These are phyloP conservation scores for Coelopa frigida DNA, from an alignment of 1,140 invertebrate species.

Conservation along the genomic window DNA sequence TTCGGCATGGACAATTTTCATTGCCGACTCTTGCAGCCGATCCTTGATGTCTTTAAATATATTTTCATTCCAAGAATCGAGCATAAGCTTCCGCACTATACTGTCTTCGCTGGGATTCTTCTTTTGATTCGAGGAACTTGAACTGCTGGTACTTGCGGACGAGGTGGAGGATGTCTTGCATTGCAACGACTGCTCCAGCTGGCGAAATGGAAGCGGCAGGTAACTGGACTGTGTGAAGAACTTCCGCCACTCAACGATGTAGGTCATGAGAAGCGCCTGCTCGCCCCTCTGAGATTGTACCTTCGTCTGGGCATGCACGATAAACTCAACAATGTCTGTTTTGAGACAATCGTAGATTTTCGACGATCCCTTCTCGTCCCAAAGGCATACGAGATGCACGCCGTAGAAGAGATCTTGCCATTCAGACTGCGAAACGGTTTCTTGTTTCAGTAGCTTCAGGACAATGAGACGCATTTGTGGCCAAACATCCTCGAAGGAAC, in stretches of 20 bases:
- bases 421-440: constrained; percentile 85
- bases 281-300: constrained; percentile 88
- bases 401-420: constrained; percentile 97
- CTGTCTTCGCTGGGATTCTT: constrained; percentile 76
- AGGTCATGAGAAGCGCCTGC: constrained; percentile 89
- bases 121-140: constrained; percentile 43
- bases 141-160: constrained; percentile 20
- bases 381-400: constrained; percentile 88
- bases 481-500: constrained; percentile 89
- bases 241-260: constrained; percentile 94
- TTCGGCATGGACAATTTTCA: constrained; percentile 94
- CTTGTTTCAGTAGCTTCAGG: constrained; percentile 79
- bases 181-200: constrained; percentile 75
- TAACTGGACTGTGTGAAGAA: constrained; percentile 98
- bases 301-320: constrained; percentile 84
- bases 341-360: constrained; percentile 84
- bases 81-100: constrained; percentile 89
- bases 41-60: constrained; percentile 96
- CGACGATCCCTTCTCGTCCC: constrained; percentile 89
- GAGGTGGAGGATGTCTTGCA: constrained; percentile 27
- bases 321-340: constrained; percentile 91
- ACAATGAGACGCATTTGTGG: constrained; percentile 88
- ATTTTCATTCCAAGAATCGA: constrained; percentile 96
- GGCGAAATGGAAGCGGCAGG: constrained; percentile 90
- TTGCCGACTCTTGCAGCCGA: constrained; percentile 89